A percentile compares a stretch with the other conserved stretches of the same genome.
Evolutionary conservation across 2,888 invertebrate genomes (phyloP).

Genomic region (Mayetiola destructor): DNA sequence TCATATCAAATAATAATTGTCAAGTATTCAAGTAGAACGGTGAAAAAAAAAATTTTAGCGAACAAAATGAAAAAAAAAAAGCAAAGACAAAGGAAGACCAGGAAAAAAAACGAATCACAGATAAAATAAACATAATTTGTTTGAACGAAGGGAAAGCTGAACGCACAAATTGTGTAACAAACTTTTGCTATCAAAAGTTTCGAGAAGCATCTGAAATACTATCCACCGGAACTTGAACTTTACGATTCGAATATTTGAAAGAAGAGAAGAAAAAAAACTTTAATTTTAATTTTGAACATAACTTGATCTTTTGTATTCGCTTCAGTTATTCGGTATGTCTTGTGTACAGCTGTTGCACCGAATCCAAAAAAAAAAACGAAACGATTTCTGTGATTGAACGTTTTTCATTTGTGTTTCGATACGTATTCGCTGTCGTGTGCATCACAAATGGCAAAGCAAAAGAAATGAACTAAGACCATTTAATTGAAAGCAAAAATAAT

Average conservation of each 20-base stretch:
- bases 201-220: neutral
- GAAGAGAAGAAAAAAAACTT: neutral
- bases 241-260: neutral
- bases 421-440: neutral
- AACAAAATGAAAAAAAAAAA: too few relatives aligned
- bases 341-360: neutral
- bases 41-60: too few relatives aligned
- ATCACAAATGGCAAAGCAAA: neutral
- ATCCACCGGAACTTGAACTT: neutral
- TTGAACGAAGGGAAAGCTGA: too few relatives aligned
- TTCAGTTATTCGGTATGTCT: neutral
- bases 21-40: too few relatives aligned
- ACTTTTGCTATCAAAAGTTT: slow-evolving; percentile 5
- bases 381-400: too few relatives aligned
- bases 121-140: neutral
- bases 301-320: neutral
- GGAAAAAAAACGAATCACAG: neutral
- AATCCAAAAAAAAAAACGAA: neutral
- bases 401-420: too few relatives aligned
- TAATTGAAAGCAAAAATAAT: neutral
- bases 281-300: neutral
- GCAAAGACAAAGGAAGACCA: neutral
- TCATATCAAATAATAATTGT: too few relatives aligned
- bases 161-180: too few relatives aligned
- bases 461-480: neutral